Conservation (phyloP, 2,888 invertebrate species). For the Oscheius sp. region DNA sequence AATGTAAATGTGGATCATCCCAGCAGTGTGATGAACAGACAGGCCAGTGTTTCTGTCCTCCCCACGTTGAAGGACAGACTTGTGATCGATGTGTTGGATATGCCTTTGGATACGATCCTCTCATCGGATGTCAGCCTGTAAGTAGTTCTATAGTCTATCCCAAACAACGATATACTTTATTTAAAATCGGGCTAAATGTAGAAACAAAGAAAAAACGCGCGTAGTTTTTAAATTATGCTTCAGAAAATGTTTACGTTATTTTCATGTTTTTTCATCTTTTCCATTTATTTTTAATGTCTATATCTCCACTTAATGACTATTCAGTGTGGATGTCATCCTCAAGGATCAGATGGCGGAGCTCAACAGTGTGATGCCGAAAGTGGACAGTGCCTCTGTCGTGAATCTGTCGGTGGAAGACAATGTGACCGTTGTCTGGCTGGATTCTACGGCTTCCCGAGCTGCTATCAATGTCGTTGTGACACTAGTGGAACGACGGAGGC, state of each 20-base stretch:
- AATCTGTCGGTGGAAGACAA: constrained; percentile 85
- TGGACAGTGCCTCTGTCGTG: constrained; percentile 88
- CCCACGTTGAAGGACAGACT: constrained; percentile 85
- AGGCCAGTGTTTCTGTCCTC: constrained; percentile 91
- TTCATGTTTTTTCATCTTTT: neutral
- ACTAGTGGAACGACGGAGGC: constrained; percentile 78
- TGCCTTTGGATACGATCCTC: constrained; percentile 90
- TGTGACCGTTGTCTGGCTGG: constrained; percentile 89
- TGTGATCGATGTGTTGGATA: constrained; percentile 88
- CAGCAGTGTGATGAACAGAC: constrained; percentile 88
- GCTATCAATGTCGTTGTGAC: constrained; percentile 78
- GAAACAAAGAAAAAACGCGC: no score
- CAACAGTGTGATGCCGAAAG: constrained; percentile 87
- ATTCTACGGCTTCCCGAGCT: constrained; percentile 83
- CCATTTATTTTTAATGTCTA: neutral
- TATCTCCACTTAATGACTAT: no score
- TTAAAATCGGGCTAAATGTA: neutral
- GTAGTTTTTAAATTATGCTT: no score
- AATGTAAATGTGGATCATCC: constrained; percentile 78
- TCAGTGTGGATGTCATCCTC: constrained; percentile 86
- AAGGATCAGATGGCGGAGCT: constrained; percentile 81
- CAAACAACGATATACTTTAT: neutral
- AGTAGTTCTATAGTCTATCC: no score
- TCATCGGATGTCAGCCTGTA: constrained; percentile 93
- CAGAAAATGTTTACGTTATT: no score